Evolutionary conservation across 2,888 invertebrate species (phyloP).

Genomic region (Epirrita christyi): DNA sequence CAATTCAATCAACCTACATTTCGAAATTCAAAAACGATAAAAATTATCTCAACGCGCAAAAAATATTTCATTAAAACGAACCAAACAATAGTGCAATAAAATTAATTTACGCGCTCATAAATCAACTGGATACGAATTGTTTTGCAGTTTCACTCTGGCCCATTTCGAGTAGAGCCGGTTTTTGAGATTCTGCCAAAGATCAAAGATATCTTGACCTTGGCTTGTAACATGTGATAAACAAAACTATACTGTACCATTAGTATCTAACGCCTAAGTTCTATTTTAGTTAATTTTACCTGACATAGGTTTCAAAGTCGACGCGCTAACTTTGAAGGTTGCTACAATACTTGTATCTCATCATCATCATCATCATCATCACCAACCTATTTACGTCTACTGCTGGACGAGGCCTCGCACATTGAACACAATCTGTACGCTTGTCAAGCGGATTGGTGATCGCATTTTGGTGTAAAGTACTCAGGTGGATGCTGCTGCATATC

Average conservation of each 20-base stretch:
- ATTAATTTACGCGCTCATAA: slow-evolving; percentile 38
- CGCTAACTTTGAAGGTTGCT: too few relatives aligned
- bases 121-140: slow-evolving; percentile 38
- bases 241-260: slow-evolving; percentile 17
- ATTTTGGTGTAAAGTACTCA: too few relatives aligned
- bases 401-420: too few relatives aligned
- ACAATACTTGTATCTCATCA: too few relatives aligned
- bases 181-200: slow-evolving; percentile 57
- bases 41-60: slow-evolving; percentile 13
- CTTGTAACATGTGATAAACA: slow-evolving; percentile 35
- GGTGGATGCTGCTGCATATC: too few relatives aligned
- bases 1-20: not conserved
- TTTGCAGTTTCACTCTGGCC: slow-evolving; percentile 20
- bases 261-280: not conserved
- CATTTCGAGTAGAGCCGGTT: slow-evolving; percentile 25
- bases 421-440: too few relatives aligned
- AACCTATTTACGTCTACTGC: too few relatives aligned
- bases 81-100: slow-evolving; percentile 38
- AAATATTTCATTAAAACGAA: slow-evolving; percentile 31
- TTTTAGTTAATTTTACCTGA: not conserved
- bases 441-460: too few relatives aligned
- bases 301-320: not conserved
- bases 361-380: too few relatives aligned
- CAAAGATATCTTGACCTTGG: slow-evolving; percentile 47
- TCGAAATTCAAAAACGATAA: slow-evolving; percentile 4